Evolutionary conservation across 1,140 invertebrate species (phyloP).

Genomic region (Leptoteleia sp.): DNA sequence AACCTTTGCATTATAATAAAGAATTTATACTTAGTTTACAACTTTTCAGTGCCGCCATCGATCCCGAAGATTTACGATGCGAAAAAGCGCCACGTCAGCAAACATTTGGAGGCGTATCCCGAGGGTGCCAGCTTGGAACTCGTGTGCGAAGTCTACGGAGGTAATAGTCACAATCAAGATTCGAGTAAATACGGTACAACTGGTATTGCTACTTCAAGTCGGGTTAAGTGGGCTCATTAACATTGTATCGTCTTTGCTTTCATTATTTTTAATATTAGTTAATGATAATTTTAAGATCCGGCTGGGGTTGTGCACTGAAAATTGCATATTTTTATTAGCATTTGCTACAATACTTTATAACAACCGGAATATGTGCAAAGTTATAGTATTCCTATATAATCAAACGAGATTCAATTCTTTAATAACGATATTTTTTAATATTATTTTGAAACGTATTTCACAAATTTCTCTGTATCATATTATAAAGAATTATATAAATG

Average conservation of each 20-base stretch:
- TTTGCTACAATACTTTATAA: no score
- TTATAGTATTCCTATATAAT: no score
- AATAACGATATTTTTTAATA: no score
- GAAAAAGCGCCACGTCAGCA: slow-evolving; percentile 88
- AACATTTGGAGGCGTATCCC: slow-evolving; percentile 91
- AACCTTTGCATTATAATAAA: slow-evolving; percentile 43
- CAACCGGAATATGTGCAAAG: no score
- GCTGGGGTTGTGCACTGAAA: no score
- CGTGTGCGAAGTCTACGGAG: slow-evolving; percentile 93
- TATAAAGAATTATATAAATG: no score
- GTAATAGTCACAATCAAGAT: slow-evolving; percentile 82
- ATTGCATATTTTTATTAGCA: no score
- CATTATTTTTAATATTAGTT: no score
- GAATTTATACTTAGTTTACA: slow-evolving; percentile 56
- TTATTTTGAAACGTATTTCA: no score
- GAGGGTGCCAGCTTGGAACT: slow-evolving; percentile 91
- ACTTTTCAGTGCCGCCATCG: slow-evolving; percentile 89
- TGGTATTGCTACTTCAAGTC: slow-evolving; percentile 53
- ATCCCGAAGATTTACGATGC: slow-evolving; percentile 92
- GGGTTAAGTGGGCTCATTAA: slow-evolving; percentile 48
- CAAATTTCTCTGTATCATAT: no score
- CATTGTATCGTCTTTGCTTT: slow-evolving; percentile 18
- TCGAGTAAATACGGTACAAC: slow-evolving; percentile 54
- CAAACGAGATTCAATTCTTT: no score
- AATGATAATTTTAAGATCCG: no score